Base-by-base conservation (phyloP, 2,113 vertebrate genomes). In the Ptilonorhynchus violaceus region DNA sequence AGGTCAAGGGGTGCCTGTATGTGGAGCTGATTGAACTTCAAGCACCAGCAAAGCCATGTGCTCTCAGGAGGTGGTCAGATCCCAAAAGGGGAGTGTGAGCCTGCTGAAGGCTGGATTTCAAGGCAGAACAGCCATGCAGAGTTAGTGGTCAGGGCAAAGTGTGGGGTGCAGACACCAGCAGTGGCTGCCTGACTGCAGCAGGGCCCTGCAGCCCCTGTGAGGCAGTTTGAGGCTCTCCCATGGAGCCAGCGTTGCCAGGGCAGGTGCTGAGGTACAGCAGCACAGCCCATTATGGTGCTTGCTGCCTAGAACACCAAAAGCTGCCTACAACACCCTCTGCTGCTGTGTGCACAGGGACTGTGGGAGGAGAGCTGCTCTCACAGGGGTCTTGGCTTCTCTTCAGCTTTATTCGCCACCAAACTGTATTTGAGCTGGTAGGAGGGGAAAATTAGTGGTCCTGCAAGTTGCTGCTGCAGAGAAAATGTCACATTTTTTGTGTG, bases 341-440 rank as follows among this genome's bases (percentile, higher is more conserved):
- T 52, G 55, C n/a, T 11, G 1, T 4, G 2, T 4, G 11, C 35
- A 20, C 7, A 5, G 49, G 25, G 31, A 5, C 25, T 31, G 2
- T 21, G 22, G 28, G 8, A 87, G 24, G 24, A 47, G 11, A 56
- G 37, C 67, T 46, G 37, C 12, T 35, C 22, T 60, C 46, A 22
- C 4, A 2, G 0, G 4, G 4, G 3, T 47, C 68, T 64, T 49
- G 55, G 39, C 25, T 58, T 63, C 56, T 62, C 30, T 55, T 80
- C 63, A 55, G 13, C 50, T 10, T 33, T 66, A 4, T 27, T 77
- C 8, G 4, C 31, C 50, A 62, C 55, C 22, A 69, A 66, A 49
- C 21, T 18, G 4, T 17, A 7, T 30, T 35, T 42, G 31, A 79
- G 80, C 37, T 66, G 31, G 19, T 35, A 28, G 15, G 30, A 60